Evolutionary conservation across 2,888 invertebrate genomes (phyloP).

Genomic region (Muschampia plurimacula): DNA sequence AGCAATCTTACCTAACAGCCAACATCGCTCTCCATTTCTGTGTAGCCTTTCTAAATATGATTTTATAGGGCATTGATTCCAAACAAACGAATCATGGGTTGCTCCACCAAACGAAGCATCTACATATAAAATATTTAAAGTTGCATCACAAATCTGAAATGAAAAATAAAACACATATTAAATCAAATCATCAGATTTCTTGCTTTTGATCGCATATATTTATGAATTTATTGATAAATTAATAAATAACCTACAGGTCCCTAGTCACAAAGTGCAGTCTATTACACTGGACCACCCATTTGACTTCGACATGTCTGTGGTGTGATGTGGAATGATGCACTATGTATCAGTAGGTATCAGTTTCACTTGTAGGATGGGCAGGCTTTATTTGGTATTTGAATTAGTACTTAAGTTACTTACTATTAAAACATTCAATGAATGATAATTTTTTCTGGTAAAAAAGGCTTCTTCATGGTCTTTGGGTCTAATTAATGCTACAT

Average conservation of each 20-base stretch:
- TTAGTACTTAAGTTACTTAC: background rate
- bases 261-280: no score
- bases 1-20: background rate
- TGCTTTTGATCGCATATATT: no score
- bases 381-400: no score
- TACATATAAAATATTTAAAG: background rate
- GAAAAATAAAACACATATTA: background rate
- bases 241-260: no score
- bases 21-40: background rate
- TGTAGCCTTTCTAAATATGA: background rate
- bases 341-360: no score
- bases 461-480: background rate
- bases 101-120: background rate
- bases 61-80: background rate
- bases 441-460: constrained; percentile 1
- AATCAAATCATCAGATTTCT: no score
- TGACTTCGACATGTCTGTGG: no score
- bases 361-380: no score
- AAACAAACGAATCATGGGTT: background rate
- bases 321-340: no score
- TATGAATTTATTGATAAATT: no score
- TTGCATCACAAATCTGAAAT: background rate
- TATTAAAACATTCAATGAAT: background rate
- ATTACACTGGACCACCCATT: no score
- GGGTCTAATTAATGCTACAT: background rate